Conservation (phyloP, 2,113 vertebrate genomes). For the Coracopsis vasa region DNA sequence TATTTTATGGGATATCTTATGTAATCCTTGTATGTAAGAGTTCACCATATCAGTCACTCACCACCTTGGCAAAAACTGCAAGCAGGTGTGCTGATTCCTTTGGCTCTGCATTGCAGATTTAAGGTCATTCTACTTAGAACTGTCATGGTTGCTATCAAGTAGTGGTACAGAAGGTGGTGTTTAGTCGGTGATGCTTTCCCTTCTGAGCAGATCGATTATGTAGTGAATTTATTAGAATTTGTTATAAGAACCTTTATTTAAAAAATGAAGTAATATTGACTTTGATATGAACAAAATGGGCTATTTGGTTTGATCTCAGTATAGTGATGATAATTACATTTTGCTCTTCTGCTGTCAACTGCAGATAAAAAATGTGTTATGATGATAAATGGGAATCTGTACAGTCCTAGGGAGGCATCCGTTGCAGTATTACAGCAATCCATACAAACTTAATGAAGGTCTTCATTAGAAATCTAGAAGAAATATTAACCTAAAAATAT, state of each 20-base stretch:
- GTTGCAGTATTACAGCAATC: neutral
- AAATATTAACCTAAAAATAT: neutral
- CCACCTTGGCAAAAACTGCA: neutral
- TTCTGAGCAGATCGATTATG: neutral
- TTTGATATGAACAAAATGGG: neutral
- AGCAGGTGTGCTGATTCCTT: neutral
- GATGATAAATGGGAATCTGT: neutral
- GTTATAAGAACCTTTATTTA: neutral
- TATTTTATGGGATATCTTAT: neutral
- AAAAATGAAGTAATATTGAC: neutral
- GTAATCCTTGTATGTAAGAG: neutral
- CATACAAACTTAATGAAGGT: neutral
- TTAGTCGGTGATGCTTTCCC: neutral
- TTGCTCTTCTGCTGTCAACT: neutral
- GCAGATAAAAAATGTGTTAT: neutral
- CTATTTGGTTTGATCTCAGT: neutral
- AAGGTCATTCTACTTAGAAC: neutral
- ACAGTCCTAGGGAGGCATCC: neutral
- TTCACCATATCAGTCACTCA: neutral
- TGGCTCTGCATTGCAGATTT: neutral
- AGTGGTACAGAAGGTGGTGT: neutral
- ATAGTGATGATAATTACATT: neutral
- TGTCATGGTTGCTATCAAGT: neutral
- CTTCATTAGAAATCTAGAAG: neutral
- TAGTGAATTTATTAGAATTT: neutral